These are phyloP conservation scores for Neotoma lepida DNA, from an alignment of 2,113 vertebrate species.

Conservation along the genomic window DNA sequence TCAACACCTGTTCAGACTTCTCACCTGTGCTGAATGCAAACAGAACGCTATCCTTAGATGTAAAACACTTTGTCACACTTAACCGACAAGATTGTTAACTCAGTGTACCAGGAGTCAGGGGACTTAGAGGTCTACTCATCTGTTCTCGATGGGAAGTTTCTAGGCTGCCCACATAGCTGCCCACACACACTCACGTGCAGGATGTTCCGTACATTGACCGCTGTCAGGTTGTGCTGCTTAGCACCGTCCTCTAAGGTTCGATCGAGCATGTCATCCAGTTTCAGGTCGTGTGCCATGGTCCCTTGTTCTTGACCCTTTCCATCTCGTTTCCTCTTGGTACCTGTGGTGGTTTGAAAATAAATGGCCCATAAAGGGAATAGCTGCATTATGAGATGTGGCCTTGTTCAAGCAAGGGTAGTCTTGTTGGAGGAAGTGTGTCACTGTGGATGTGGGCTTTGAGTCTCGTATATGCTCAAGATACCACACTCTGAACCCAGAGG, in stretches of 20 bases:
- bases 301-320: constrained; percentile 70
- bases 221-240: constrained; percentile 93
- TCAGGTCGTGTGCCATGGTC: constrained; percentile 84
- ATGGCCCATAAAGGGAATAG: no score
- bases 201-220: constrained; percentile 93
- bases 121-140: background rate
- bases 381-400: no score
- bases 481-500: no score
- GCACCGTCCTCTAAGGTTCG: constrained; percentile 93
- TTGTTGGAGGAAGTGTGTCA: no score
- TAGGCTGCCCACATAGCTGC: rapidly evolving
- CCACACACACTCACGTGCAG: constrained; percentile 90
- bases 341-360: no score
- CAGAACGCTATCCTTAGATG: background rate
- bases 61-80: background rate
- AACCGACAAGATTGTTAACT: background rate
- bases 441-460: no score
- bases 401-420: no score
- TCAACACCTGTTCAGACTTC: background rate
- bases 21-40: background rate
- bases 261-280: constrained; percentile 91
- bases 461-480: no score
- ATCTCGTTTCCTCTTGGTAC: constrained; percentile 83
- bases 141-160: background rate
- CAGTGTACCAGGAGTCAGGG: background rate